Evolutionary conservation across 1,140 invertebrate species (phyloP), one percentile per base, ranked within the genome.

Genomic region (Drosophila orosa): DNA sequence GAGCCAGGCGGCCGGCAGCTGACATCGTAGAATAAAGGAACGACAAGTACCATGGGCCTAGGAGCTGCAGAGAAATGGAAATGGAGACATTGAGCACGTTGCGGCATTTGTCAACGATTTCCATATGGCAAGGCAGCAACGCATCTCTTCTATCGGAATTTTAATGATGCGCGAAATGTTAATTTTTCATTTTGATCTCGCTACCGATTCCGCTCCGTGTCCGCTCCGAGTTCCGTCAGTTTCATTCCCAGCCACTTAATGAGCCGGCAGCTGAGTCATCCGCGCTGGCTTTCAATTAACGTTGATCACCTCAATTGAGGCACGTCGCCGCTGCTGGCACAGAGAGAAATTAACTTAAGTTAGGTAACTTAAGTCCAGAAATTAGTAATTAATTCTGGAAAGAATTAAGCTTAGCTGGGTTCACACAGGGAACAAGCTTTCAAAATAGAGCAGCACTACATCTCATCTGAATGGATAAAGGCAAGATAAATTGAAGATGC

Each of bases 281-380:
- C 66, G 54, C 58, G 71, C 75, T 86, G 79, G 79, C 80, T 78
- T 83, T 90, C 81, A 90, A 89, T 89, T 89, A 89, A 90, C 80
- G 85, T 73, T 90, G 84, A 90, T 90, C 85, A 89, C 84, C 84
- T 89, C 83, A 89, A 89, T 89, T 89, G 84, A 90, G 73, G 84
- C 72, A 86, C 81, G 74, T 85, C 78, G 73, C 74, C 69, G 72
- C 72, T 44, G 66, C 59, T 39, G 17, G 58, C 58, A 61, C 58
- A 52, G 45, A 22, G 10, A 35, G 10, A 59, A 58, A 59, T 15
- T 22, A 22, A 9, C 15, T 33, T 6, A 10, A 47, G 0, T 25
- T 0, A 2, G 0, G 4, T 13, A 8, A 6, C 8, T 5, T 25
- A 2, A 0, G 5, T 6, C 1, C 7, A 19, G n/a, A 48, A 10